Base-by-base conservation (phyloP, 2,113 vertebrate species). In the Lagopus leucura region DNA sequence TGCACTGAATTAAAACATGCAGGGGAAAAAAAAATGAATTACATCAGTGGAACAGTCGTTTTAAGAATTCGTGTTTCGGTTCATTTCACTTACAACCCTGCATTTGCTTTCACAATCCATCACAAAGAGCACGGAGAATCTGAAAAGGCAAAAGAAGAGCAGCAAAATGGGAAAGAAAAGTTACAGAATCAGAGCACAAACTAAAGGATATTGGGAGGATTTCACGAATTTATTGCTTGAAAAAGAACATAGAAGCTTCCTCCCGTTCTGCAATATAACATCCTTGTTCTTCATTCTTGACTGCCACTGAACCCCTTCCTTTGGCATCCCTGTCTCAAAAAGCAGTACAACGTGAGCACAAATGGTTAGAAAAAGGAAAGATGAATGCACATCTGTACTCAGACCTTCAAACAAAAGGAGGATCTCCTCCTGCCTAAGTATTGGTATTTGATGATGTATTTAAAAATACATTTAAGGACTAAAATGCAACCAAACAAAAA, bases 401-500 rank as follows among this genome's bases (percentile, higher is more conserved):
- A 91, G 52, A 40, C 36, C 43, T 84, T 38, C 64, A 38, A 15
- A 72, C 2, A 8, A 82, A 78, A 82, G 71, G 74, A 88, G 82
- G 55, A 80, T 40, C 47, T 89, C 72, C 67, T 85, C 55, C 40
- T 57, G 86, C 8, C 0, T 34, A 34, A 65, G 27, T 42, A 91
- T 30, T 76, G 32, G 34, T 82, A 77, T 47, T 63, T 85, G 85
- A 80, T 47, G 36, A 90, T 64, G 61, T 8, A 80, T 91, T 40
- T 74, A 69, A 64, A 88, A 93, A 55, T 50, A 64, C 25, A 88
- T 88, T 88, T 86, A 80, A 71, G 48, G 82, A 63, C 69, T 71
- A 80, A 91, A 94, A 92, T 36, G 75, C 47, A 60, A 43, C 75
- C 82, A 65, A 92, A 92, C 45, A 32, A 86, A 84, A 85, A 88